Base-by-base conservation (phyloP, 2,888 invertebrate genomes). In the Caenorhabditis becei region DNA sequence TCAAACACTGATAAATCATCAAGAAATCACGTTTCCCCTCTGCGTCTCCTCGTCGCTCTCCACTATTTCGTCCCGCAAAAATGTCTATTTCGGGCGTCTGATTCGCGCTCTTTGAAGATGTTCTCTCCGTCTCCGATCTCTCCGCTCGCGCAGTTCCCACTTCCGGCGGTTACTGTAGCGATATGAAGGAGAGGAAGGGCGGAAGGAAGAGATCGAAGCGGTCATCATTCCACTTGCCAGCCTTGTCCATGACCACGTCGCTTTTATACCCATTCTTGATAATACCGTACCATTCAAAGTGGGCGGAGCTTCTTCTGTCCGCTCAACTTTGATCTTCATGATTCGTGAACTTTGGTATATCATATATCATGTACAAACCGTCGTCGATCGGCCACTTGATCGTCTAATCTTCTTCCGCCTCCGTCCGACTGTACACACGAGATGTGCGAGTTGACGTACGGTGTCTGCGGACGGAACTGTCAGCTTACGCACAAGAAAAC, bases 91-190 rank as follows among this genome's bases (percentile, higher is more conserved):
- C 51, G 58, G 49, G 58, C 49, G 53, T 49, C 35, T 8, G 23
- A 49, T 24, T 54, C 53, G 71, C 74, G 74, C 74, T 74, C 74
- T 74, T 74, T 74, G 74, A 74, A 74, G 74, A 74, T 74, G 59
- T 65, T 77, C 69, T 77, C 54, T 77, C 26, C 35, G 44, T 54
- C 54, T 77, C 67, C 32, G 20, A 37, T 58, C 47, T n/a, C 20
- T 23, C 32, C 24, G 11, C 26, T 24, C 58, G 47, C 53, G 56
- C 62, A 44, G 65, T 47, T 63, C 49, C 28, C 44, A 72, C 72
- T 72, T 72, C 72, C 72, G 72, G 72, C 62, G 63, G 37, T 74
- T 74, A 74, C 74, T 65, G 74, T 74, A 74, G 59, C 20, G 23
- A 20, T 32, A 5, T 5, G 54, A 26, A n/a, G n/a, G n/a, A n/a